Evolutionary conservation across 2,888 invertebrate species (phyloP).

Genomic region (Eumacrocentrus americanus): DNA sequence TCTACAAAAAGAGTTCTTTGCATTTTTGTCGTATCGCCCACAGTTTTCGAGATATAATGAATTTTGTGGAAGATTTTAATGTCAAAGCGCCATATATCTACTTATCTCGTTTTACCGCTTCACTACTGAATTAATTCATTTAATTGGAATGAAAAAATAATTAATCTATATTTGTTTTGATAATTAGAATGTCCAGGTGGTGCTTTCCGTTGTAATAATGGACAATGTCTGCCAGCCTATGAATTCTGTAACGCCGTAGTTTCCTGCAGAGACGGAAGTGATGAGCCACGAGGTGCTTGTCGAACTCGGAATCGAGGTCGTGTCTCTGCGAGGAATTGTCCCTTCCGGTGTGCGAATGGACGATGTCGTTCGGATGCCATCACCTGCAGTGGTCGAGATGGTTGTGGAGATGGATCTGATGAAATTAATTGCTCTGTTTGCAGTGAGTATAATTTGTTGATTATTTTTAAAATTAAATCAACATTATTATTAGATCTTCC

Average conservation of each 20-base stretch:
- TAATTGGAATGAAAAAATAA: constrained; percentile 1
- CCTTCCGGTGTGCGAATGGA: constrained; percentile 85
- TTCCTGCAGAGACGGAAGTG: constrained; percentile 86
- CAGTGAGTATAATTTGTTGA: constrained; percentile 74
- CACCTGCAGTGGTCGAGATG: constrained; percentile 87
- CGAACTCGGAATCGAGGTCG: constrained; percentile 60
- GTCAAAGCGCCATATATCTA: no score
- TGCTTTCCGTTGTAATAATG: constrained; percentile 84
- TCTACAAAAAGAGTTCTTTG: no score
- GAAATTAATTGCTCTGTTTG: constrained; percentile 85
- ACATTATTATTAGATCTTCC: not conserved
- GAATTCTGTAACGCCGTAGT: constrained; percentile 91
- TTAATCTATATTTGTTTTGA: not conserved
- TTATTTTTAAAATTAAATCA: no score
- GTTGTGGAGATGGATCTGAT: constrained; percentile 90
- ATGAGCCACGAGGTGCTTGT: constrained; percentile 74
- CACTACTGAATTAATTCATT: no score
- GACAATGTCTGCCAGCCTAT: constrained; percentile 87
- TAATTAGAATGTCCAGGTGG: constrained; percentile 74
- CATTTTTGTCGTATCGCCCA: no score
- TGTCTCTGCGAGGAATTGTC: constrained; percentile 70
- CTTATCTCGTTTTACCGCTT: no score
- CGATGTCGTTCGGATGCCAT: constrained; percentile 88
- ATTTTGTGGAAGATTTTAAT: no score
- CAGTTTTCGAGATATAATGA: no score